Base-by-base conservation (phyloP, 1,140 invertebrate genomes). In the Phortica variegata region DNA sequence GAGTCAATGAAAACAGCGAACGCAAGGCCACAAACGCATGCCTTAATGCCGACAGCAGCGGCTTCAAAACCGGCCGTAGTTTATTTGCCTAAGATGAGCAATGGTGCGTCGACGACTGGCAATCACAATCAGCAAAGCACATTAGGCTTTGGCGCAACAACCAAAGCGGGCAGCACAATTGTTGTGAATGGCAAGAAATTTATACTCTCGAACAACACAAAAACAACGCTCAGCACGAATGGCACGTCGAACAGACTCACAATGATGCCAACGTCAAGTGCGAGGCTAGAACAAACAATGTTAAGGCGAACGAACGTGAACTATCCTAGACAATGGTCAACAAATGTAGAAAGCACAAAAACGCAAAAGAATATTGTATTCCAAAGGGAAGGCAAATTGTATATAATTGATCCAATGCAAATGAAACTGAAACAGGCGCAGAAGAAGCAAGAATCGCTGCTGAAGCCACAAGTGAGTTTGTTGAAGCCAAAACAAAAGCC, bases 381-480 rank as follows among this genome's bases (percentile, higher is more conserved):
- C 6, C 62, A 70, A 31, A 73, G 63, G 15, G 70, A 60, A 5
- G 72, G 72, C 2, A 75, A 71, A 47, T 49, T 75, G 3, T 75
- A 63, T 29, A 66, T 75, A 5, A 71, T 75, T 8, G 73, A 75
- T 61, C 69, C 65, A 0, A 21, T 55, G 20, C 69, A 75, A 44
- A 49, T 54, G 1, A 75, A 71, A 34, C 33, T 69, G 0, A 75
- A 73, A 31, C 65, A 75, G 38, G 51, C 61, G 18, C 41, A 33
- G 10, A 16, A 56, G 38, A 7, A 75, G 60, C 73, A 75, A 31
- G 61, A 66, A 41, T 75, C 73, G 3, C n/a, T 75, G 2, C 38
- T 75, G 0, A 75, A 75, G 33, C 73, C 73, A 2, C 72, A 75
- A 41, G 16, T 62, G 0, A 73, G 61, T 46, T 39, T 72, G 8